These are phyloP conservation scores for Chrysina gloriosa DNA, from an alignment of 2,888 invertebrate species.

Conservation along the genomic window DNA sequence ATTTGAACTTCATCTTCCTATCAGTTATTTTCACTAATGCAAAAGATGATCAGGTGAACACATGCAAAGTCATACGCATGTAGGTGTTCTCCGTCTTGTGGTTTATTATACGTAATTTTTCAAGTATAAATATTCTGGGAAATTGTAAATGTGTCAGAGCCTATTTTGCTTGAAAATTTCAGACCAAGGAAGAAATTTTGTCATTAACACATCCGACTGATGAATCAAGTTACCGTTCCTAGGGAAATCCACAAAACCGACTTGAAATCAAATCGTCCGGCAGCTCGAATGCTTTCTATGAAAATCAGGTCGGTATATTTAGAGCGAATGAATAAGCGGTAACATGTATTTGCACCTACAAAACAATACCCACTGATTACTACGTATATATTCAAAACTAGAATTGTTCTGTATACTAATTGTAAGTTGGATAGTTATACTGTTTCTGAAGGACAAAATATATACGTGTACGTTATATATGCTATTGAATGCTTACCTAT, in stretches of 20 bases:
- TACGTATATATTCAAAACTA: neutral
- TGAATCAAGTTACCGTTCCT: conserved; percentile 10
- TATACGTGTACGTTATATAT: no score
- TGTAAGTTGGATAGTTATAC: no score
- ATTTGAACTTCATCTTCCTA: no score
- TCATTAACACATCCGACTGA: neutral
- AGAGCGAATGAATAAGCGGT: conserved; percentile 20
- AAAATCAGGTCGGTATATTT: conserved; percentile 23
- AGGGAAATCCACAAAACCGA: neutral
- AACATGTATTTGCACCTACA: conserved; percentile 4
- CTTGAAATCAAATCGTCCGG: neutral
- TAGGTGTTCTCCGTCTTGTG: no score
- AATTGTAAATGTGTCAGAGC: neutral
- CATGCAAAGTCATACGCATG: no score
- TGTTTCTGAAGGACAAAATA: no score
- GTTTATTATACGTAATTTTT: no score
- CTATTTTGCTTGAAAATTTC: neutral
- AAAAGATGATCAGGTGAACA: no score
- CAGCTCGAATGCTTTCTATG: neutral
- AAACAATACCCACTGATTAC: neutral
- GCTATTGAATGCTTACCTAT: no score
- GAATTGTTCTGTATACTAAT: no score
- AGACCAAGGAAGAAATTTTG: neutral
- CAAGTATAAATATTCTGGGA: neutral
- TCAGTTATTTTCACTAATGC: no score